phyloP scores from a whole-genome alignment of 2,797 vertebrate genomes.

The Graptemys geographica region DNA sequence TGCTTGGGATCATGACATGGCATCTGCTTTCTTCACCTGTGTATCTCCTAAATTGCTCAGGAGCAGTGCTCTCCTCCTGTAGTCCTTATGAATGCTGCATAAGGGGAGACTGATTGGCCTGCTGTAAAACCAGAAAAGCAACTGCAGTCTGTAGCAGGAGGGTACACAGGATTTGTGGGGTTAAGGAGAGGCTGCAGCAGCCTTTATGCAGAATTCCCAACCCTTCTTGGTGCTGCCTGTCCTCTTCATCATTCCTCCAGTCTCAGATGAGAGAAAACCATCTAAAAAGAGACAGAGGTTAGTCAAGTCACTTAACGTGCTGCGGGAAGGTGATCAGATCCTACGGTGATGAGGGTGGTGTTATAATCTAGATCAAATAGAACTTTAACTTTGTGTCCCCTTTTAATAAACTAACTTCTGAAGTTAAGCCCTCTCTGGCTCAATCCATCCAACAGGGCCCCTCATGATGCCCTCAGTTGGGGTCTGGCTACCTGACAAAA shows the following conservation, averaged over 20 bases:
- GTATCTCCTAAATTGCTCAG: not conserved
- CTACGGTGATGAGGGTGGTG: not conserved
- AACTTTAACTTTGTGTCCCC: not conserved
- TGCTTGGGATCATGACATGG: not conserved
- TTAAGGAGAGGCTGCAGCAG: rapidly evolving
- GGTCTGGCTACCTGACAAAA: too few species aligned
- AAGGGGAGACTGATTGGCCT: not conserved
- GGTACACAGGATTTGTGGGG: not conserved
- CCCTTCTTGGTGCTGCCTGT: not conserved
- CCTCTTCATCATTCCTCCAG: not conserved
- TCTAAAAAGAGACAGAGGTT: not conserved
- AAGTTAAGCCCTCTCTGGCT: not conserved
- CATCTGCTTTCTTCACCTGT: not conserved
- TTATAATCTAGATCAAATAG: not conserved
- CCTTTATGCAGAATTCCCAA: not conserved
- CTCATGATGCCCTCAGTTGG: too few species aligned
- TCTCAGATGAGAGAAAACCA: rapidly evolving
- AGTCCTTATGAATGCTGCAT: not conserved
- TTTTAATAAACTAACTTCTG: not conserved
- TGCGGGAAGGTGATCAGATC: not conserved
- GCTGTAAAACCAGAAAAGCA: not conserved
- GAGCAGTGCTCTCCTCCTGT: not conserved
- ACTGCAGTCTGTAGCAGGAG: not conserved
- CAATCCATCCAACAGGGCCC: too few species aligned
- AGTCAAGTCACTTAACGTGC: not conserved